Conservation (phyloP, 1,140 invertebrate genomes). For the Fopius arisanus region DNA sequence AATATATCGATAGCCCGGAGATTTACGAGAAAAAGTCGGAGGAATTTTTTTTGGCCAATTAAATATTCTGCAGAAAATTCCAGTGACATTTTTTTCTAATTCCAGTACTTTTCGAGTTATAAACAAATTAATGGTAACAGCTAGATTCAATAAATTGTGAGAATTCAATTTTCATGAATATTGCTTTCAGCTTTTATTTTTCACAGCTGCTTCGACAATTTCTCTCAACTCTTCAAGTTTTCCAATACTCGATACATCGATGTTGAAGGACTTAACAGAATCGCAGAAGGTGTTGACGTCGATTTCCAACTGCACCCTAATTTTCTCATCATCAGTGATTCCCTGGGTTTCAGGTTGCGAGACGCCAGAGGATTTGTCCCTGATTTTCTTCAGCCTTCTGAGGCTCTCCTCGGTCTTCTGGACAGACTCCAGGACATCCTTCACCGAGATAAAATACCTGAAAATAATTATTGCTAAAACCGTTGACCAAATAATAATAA, state of each 20-base stretch:
- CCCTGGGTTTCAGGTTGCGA: conserved; percentile 62
- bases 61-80: too few relatives aligned
- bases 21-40: neutral
- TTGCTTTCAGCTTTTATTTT: conserved; percentile 26
- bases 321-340: conserved; percentile 90
- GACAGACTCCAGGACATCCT: conserved; percentile 89
- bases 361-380: conserved; percentile 70
- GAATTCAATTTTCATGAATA: too few relatives aligned
- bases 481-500: neutral
- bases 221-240: conserved; percentile 51
- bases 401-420: conserved; percentile 95
- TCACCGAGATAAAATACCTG: conserved; percentile 83
- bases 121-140: too few relatives aligned
- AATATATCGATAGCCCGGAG: too few relatives aligned
- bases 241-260: conserved; percentile 27
- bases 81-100: too few relatives aligned
- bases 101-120: too few relatives aligned
- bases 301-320: conserved; percentile 85
- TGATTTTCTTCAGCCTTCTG: conserved; percentile 84
- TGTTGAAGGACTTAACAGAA: conserved; percentile 45
- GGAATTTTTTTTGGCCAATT: too few relatives aligned
- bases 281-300: conserved; percentile 76
- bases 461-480: conserved; percentile 40
- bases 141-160: too few relatives aligned
- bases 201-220: conserved; percentile 54